Conservation (phyloP, 2,888 invertebrate genomes). For the Tillus elongatus region DNA sequence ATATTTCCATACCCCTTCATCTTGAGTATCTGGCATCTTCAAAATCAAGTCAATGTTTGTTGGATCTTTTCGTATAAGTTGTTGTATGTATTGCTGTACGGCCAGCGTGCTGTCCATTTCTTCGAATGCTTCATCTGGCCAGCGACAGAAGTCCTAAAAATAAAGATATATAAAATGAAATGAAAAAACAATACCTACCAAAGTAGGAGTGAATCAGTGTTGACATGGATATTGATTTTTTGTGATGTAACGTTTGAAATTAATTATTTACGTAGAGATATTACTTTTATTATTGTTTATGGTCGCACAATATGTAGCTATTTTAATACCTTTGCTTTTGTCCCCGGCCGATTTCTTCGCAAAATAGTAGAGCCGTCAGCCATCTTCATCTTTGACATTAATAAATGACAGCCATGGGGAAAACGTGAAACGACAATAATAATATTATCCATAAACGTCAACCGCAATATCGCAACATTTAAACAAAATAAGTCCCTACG, state of each 20-base stretch:
- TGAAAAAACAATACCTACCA: not conserved
- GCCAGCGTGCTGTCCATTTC: conserved; percentile 99
- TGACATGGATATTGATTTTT: too few species aligned
- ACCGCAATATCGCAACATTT: too few species aligned
- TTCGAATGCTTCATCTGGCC: conserved; percentile 97
- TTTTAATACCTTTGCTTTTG: conserved; percentile 83
- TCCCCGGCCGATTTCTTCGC: conserved; percentile 84
- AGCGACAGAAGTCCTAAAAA: conserved; percentile 84
- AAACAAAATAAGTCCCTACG: too few species aligned
- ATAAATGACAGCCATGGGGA: too few species aligned
- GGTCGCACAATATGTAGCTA: too few species aligned
- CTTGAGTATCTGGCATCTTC: conserved; percentile 92
- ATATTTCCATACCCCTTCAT: conserved; percentile 99
- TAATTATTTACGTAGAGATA: too few species aligned
- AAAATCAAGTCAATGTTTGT: conserved; percentile 89
- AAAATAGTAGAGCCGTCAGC: conserved; percentile 74
- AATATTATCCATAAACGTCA: too few species aligned
- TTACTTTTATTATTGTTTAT: too few species aligned
- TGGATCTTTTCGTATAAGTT: conserved; percentile 88
- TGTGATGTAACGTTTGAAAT: too few species aligned
- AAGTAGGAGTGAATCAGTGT: not conserved
- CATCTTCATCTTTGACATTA: conserved; percentile 73
- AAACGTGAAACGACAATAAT: too few species aligned
- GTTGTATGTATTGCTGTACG: conserved; percentile 98
- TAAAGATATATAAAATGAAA: not conserved